Evolutionary conservation across 1,140 invertebrate species (phyloP), one percentile per base, ranked within the genome.

Genomic region (Zaprionus nigranus): DNA sequence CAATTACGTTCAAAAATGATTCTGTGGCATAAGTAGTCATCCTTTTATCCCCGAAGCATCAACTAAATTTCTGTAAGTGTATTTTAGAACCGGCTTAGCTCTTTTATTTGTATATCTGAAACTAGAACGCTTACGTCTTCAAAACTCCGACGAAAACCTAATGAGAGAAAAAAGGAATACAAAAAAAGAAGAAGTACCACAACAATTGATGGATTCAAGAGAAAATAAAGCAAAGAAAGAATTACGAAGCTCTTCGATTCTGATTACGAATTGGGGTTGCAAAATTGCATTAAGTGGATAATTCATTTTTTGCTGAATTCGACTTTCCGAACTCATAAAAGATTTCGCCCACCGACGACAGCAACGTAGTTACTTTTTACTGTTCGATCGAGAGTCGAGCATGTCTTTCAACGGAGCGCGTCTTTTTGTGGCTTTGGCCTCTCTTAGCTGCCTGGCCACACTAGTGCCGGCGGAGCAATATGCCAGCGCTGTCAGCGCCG

Each of bases 281-380:
- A 70, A 43, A 79, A 78, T 78, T 71, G 61, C 34, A 30, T 24
- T 22, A 49, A n/a, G n/a, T 56, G 26, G n/a, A 15, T 36, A 56
- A 40, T 43, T 30, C 7, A n/a, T 66, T 77, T 76, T 86, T 81
- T 68, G 83, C 83, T 87, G 81, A 84, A 68, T 30, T 43, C 22
- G 7, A 20, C 15, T 57, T 78, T 75, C 38, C 57, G 20, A 66
- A 38, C 58, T 60, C 68, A 81, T 87, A 87, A 81, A 87, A 87
- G 71, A 75, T 67, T 26, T 12, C 11, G 17, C 2, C 15, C 38
- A 17, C 22, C 43, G 26, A 5, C 2, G 26, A 15, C 5, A 67
- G 20, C 28, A 12, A 34, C 26, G 46, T 51, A 84, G 78, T 88
- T 66, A 17, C n/a, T 17, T 9, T 60, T 34, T 24, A 54, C 28